Percentiles rank a stretch among this genome's conserved stretches.
Evolutionary conservation across 2,113 vertebrate genomes (phyloP).

Genomic region (Rhinoderma darwinii): DNA sequence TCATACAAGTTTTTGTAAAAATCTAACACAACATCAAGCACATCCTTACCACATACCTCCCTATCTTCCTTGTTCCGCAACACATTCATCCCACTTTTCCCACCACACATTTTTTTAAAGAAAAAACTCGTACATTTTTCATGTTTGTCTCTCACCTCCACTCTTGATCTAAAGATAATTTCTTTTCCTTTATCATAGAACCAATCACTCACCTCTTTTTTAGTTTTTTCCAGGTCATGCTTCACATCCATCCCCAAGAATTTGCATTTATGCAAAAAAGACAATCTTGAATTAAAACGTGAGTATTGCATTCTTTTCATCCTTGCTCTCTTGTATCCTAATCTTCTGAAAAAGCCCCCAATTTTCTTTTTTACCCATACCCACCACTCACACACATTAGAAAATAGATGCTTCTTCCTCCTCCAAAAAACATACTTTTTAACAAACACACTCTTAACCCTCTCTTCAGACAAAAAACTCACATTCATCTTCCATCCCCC

Average conservation of each 20-base stretch:
- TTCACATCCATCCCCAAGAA: background rate
- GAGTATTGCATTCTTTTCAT: background rate
- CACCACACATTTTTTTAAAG: slow-evolving; percentile 15
- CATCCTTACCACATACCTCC: background rate
- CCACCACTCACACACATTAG: background rate
- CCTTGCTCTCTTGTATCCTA: background rate
- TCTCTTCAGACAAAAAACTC: background rate
- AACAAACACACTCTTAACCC: background rate
- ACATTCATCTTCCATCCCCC: slow-evolving; percentile 1
- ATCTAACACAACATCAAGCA: background rate
- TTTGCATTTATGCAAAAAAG: background rate
- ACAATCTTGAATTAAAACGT: background rate
- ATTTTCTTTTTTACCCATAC: background rate
- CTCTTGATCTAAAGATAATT: background rate
- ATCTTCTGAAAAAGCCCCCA: background rate
- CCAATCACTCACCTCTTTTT: background rate
- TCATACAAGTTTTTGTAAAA: background rate
- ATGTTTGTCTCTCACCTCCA: background rate
- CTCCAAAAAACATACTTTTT: background rate
- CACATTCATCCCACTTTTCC: background rate
- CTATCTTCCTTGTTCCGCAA: background rate
- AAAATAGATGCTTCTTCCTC: background rate
- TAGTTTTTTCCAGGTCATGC: background rate
- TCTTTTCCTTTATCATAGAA: background rate
- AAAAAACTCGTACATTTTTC: slow-evolving; percentile 17